These are phyloP conservation scores for Cardiocondyla obscurior DNA, from an alignment of 1,140 invertebrate species.

Conservation along the genomic window DNA sequence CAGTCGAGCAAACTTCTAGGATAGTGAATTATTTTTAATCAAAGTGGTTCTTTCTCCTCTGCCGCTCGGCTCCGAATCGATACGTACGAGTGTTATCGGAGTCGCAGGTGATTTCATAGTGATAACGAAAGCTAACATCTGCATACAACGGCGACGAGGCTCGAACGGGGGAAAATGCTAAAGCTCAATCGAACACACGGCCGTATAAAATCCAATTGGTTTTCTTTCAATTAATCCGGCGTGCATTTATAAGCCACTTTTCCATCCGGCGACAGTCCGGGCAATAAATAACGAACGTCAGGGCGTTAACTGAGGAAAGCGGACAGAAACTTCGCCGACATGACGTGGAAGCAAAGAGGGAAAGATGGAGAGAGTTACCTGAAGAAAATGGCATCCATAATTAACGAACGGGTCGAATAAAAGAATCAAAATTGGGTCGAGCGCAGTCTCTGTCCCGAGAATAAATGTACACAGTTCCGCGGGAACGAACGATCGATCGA, in stretches of 20 bases:
- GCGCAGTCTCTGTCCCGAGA: conserved; percentile 26
- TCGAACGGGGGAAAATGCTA: background rate
- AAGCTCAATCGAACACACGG: conserved; percentile 5
- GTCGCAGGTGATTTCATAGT: background rate
- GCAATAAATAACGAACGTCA: conserved; percentile 32
- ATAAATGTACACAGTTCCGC: conserved; percentile 24
- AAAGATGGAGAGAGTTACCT: background rate
- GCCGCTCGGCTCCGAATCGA: background rate
- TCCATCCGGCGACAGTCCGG: background rate
- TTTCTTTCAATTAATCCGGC: conserved; percentile 30
- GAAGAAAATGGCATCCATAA: conserved; percentile 57
- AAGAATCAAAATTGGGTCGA: conserved; percentile 60
- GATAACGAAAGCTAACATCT: conserved; percentile 5
- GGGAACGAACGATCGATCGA: background rate
- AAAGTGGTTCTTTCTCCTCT: background rate
- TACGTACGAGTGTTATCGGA: background rate
- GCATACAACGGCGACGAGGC: background rate
- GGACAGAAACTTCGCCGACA: conserved; percentile 10
- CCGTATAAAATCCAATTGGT: conserved; percentile 2
- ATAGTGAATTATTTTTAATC: conserved; percentile 9
- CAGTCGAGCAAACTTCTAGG: background rate
- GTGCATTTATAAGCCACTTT: conserved; percentile 16
- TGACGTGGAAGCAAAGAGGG: background rate
- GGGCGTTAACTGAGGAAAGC: conserved; percentile 38
- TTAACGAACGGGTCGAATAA: conserved; percentile 48